phyloP scores from a whole-genome alignment of 2,797 vertebrate genomes.

The Philypnodon macrostomus region DNA sequence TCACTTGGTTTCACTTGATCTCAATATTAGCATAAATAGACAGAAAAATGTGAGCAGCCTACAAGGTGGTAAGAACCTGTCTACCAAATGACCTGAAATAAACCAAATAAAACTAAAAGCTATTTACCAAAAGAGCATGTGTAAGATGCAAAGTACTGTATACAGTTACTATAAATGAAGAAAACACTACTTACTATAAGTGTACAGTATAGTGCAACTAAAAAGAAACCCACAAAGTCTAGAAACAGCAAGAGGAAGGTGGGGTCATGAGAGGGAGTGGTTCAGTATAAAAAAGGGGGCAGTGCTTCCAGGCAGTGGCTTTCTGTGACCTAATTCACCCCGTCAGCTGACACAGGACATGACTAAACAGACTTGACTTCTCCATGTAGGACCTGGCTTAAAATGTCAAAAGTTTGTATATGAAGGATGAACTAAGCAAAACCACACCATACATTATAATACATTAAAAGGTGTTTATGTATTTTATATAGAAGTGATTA shows the following conservation, averaged over 20 bases:
- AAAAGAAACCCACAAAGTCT: constrained; percentile 14
- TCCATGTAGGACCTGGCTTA: neutral
- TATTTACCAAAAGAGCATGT: too few species aligned
- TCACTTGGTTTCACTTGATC: too few species aligned
- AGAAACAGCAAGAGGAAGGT: constrained; percentile 10
- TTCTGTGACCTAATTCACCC: constrained; percentile 68
- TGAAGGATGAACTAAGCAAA: neutral
- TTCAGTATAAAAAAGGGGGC: constrained; percentile 46
- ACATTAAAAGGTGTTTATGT: neutral
- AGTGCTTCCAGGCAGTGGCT: constrained; percentile 55
- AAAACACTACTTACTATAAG: too few species aligned
- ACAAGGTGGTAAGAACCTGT: too few species aligned
- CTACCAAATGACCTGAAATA: too few species aligned
- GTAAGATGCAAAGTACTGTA: too few species aligned
- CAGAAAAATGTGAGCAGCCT: too few species aligned
- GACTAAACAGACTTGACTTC: constrained; percentile 42
- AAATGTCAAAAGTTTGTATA: constrained; percentile 2
- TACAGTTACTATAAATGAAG: too few species aligned
- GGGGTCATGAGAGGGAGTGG: constrained; percentile 14
- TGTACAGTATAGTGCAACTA: too few species aligned
- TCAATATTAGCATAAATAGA: too few species aligned
- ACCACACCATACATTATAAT: constrained; percentile 1
- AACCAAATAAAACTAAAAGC: too few species aligned
- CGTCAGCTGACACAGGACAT: constrained; percentile 64
- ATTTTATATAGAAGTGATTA: too few species aligned